Percentiles rank a stretch among this genome's conserved stretches.
Conservation (phyloP, 2,113 vertebrate species). For the Hyla sarda region DNA sequence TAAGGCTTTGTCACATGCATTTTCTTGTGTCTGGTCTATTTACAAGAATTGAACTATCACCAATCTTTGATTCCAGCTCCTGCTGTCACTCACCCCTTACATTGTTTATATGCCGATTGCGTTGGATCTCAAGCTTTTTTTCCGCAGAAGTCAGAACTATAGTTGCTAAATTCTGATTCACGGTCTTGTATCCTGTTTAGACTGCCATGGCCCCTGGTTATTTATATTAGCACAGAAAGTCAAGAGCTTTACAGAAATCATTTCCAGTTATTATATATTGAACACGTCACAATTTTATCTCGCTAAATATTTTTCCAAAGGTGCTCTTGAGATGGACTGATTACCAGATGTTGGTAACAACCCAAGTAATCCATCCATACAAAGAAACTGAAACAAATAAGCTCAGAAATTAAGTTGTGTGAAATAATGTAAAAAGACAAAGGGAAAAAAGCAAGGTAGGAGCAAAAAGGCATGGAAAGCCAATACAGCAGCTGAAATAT, state of each 20-base stretch:
- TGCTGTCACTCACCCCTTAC: not conserved
- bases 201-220: not conserved
- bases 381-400: too few species aligned
- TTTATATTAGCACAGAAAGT: not conserved
- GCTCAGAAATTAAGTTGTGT: too few species aligned
- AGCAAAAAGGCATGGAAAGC: too few species aligned
- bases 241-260: not conserved
- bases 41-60: not conserved
- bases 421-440: too few species aligned
- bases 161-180: conserved; percentile 20
- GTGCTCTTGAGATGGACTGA: too few species aligned
- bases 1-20: not conserved
- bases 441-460: too few species aligned
- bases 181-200: conserved; percentile 27
- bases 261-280: conserved; percentile 32
- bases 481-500: too few species aligned
- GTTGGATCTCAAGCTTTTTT: not conserved
- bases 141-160: not conserved
- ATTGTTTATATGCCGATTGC: not conserved
- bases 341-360: too few species aligned
- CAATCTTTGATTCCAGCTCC: not conserved
- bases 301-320: too few species aligned
- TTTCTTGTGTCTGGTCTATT: not conserved
- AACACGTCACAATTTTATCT: too few species aligned
- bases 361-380: too few species aligned